Percentiles rank a stretch among this genome's conserved stretches.
These are phyloP conservation scores for Polymixis lichenea DNA, from an alignment of 2,888 invertebrate genomes.

Conservation along the genomic window DNA sequence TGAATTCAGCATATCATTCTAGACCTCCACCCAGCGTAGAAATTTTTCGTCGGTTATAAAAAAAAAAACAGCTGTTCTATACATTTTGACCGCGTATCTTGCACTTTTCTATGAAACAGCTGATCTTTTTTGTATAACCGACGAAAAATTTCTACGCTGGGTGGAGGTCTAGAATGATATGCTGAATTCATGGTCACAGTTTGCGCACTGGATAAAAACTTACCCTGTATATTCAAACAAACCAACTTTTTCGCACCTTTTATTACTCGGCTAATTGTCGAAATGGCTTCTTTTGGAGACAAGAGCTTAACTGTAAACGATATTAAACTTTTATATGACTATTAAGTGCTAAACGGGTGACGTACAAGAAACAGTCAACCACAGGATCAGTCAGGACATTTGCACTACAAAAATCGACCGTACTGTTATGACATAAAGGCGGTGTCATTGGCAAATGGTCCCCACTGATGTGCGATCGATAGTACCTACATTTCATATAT, in stretches of 20 bases:
- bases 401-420: background rate
- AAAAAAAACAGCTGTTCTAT: too few species aligned
- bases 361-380: too few species aligned
- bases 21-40: too few species aligned
- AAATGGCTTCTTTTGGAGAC: background rate
- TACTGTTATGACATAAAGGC: background rate
- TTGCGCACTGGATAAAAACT: too few species aligned
- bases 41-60: too few species aligned
- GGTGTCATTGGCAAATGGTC: background rate
- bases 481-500: background rate
- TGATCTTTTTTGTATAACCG: too few species aligned
- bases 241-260: slow-evolving; percentile 13
- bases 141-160: too few species aligned
- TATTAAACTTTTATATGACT: background rate
- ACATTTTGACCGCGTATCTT: too few species aligned
- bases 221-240: background rate
- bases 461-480: background rate
- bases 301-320: background rate
- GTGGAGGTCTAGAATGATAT: too few species aligned
- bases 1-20: too few species aligned
- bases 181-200: too few species aligned
- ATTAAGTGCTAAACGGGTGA: background rate
- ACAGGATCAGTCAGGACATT: background rate
- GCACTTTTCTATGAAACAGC: too few species aligned
- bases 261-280: background rate